Percentiles rank a stretch among this genome's conserved stretches.
These are phyloP conservation scores for Melanostoma mellinum DNA, from an alignment of 2,888 invertebrate genomes.

Conservation along the genomic window DNA sequence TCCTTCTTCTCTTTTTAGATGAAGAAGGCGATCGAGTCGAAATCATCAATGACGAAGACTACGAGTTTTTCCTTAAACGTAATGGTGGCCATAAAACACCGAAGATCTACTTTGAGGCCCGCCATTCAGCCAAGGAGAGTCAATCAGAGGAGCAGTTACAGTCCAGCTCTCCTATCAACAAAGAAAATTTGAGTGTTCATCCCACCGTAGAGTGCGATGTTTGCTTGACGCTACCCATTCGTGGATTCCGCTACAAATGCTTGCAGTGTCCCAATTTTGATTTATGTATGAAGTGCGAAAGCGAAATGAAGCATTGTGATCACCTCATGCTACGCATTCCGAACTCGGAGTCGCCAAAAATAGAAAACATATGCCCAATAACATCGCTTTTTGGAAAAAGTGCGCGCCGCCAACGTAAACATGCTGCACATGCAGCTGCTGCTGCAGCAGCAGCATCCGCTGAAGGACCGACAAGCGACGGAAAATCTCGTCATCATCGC, in stretches of 20 bases:
- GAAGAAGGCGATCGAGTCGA: constrained; percentile 33
- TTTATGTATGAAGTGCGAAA: constrained; percentile 90
- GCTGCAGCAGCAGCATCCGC: constrained; percentile 31
- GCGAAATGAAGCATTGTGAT: constrained; percentile 86
- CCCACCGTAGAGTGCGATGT: constrained; percentile 87
- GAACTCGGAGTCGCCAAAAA: constrained; percentile 72
- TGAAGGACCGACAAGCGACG: constrained; percentile 36
- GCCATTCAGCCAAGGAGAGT: background rate
- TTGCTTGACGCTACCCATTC: constrained; percentile 85
- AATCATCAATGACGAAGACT: no score
- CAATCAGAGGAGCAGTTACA: constrained; percentile 1
- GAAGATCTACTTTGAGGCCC: constrained; percentile 43
- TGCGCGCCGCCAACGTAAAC: constrained; percentile 69
- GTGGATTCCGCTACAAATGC: constrained; percentile 94
- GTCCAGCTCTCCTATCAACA: constrained; percentile 14
- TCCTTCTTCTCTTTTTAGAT: no score
- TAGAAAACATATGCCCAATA: constrained; percentile 37
- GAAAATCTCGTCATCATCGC: constrained; percentile 65
- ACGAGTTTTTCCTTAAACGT: no score
- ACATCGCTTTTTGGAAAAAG: constrained; percentile 63
- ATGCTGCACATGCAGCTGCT: constrained; percentile 47
- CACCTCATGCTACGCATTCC: constrained; percentile 92
- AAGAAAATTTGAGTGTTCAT: constrained; percentile 80
- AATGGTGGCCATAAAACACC: no score
- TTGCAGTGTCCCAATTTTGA: constrained; percentile 91